phyloP scores from a whole-genome alignment of 2,888 invertebrate species.

The Metellina segmentata region DNA sequence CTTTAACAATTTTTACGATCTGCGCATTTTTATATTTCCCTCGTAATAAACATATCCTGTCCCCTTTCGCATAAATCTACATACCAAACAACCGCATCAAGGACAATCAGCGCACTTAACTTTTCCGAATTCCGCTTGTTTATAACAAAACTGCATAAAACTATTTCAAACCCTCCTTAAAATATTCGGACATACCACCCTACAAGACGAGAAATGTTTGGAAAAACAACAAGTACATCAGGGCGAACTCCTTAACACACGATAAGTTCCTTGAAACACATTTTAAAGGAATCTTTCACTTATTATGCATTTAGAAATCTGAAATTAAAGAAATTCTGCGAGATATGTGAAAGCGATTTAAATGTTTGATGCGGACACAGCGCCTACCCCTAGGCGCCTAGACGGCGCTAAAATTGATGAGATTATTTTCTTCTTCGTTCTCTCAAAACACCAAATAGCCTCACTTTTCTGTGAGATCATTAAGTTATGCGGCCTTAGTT shows the following conservation, averaged over 20 bases:
- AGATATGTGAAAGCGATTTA: not conserved
- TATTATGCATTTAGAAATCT: not conserved
- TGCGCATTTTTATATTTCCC: not conserved
- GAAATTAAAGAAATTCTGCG: not conserved
- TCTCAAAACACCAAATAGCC: conserved; percentile 1
- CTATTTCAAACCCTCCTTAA: not conserved
- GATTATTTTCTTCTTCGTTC: not conserved
- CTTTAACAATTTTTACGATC: not conserved
- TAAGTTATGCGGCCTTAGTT: conserved; percentile 30
- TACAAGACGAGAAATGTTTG: not conserved
- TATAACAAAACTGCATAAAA: not conserved
- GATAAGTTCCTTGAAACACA: not conserved
- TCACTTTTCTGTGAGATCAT: conserved; percentile 16
- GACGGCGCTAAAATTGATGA: not conserved
- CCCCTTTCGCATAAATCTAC: not conserved
- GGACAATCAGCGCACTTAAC: not conserved
- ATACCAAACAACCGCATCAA: not conserved
- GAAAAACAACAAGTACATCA: not conserved
- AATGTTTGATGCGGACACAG: not conserved
- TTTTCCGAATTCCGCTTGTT: not conserved
- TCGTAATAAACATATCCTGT: not conserved
- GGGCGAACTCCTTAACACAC: not conserved
- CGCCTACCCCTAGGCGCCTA: not conserved
- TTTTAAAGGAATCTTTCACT: not conserved
- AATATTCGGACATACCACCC: not conserved